Base-by-base conservation (phyloP, 2,797 vertebrate genomes). In the Dendrocincla fuliginosa region DNA sequence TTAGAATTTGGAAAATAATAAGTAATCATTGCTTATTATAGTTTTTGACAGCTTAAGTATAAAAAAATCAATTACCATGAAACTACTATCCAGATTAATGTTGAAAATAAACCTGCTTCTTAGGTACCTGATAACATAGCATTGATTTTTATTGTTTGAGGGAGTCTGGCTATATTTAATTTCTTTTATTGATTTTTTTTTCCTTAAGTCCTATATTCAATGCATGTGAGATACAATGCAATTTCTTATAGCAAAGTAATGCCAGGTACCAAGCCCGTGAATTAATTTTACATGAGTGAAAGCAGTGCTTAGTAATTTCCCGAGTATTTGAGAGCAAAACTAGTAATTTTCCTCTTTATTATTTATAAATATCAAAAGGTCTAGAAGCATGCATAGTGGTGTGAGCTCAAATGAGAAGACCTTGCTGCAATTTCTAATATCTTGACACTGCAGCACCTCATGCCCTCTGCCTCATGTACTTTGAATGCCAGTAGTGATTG, bases 111-210 rank as follows among this genome's bases (percentile, higher is more conserved):
- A 97, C 95, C 91, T 96, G 53, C 89, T 97, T 97, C 91, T 96
- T 96, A 95, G 78, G 71, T 96, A 93, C 67, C 93, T 94, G 96
- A 77, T 98, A 97, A 86, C 81, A 89, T 71, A 89, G 65, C 95
- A 97, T 97, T 97, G 96, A 98, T 98, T 98, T 98, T 96, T 90
- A 89, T 97, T 94, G 60, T 98, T 97, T 97, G 81, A 97, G 96
- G 82, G 95, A 96, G 67, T 63, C 56, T 96, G 90, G 79, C 90
- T 97, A 95, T 97, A 96, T 98, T 98, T 97, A 97, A 97, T 97
- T 96, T 96, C 65, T 98, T 97, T 95, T 95, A 97, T 97, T 90
- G 95, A 97, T 97, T 92, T 73, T 75, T 95, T 95, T 94, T 94
- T 92, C 49, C 85, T 59, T 95, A 97, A 96, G 80, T 63, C 91